phyloP scores from a whole-genome alignment of 2,113 vertebrate species.

The Hassar affinis region DNA sequence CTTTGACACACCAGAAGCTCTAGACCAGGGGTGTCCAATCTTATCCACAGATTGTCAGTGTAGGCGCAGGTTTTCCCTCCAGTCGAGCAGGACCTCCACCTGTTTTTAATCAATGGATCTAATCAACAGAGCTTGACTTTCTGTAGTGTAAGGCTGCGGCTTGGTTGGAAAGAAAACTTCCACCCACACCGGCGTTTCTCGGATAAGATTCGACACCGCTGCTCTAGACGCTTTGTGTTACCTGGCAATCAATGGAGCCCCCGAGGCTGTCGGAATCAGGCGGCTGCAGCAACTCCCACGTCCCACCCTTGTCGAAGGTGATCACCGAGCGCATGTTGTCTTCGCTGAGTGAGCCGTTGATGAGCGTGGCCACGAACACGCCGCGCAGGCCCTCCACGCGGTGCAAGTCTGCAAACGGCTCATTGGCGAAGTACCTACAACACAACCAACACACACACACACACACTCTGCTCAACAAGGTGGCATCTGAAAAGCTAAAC shows the following conservation, averaged over 20 bases:
- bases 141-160: no score
- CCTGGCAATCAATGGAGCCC: slow-evolving; percentile 88
- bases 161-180: no score
- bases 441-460: slow-evolving; percentile 31
- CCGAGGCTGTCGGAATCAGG: slow-evolving; percentile 83
- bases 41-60: no score
- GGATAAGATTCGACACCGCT: no score
- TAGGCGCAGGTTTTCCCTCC: no score
- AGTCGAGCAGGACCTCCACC: no score
- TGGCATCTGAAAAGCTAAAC: slow-evolving; percentile 53
- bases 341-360: slow-evolving; percentile 87
- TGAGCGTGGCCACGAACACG: slow-evolving; percentile 90
- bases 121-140: no score
- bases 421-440: slow-evolving; percentile 89
- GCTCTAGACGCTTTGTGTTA: slow-evolving; percentile 54
- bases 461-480: slow-evolving; percentile 82
- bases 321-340: slow-evolving; percentile 97
- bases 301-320: slow-evolving; percentile 98
- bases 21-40: no score
- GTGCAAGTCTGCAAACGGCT: slow-evolving; percentile 93
- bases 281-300: slow-evolving; percentile 92
- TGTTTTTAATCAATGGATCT: no score
- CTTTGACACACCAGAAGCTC: not conserved
- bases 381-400: slow-evolving; percentile 90
- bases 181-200: no score